Evolutionary conservation across 2,797 vertebrate genomes (phyloP).

Genomic region (Coluber constrictor): DNA sequence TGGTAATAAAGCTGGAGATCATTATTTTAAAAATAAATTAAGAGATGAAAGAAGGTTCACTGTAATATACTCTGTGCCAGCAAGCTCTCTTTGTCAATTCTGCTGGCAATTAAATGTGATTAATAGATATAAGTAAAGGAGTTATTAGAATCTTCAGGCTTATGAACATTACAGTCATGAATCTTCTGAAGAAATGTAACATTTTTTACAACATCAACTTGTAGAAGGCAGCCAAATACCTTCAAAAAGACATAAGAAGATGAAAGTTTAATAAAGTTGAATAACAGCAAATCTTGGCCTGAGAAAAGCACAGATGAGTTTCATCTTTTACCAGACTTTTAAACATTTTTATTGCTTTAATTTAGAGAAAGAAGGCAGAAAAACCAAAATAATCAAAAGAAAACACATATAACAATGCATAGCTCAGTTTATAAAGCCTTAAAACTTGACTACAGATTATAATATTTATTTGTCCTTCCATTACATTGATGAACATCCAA

Average conservation of each 20-base stretch:
- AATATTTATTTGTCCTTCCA: neutral
- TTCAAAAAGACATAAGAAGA: conserved; percentile 48
- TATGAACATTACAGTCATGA: conserved; percentile 46
- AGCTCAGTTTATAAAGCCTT: neutral
- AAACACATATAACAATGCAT: neutral
- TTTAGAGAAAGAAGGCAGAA: neutral
- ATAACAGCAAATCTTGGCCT: conserved; percentile 60
- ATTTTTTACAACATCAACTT: conserved; percentile 43
- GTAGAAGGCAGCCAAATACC: conserved; percentile 55
- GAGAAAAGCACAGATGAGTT: conserved; percentile 62
- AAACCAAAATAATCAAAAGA: neutral
- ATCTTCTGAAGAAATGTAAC: conserved; percentile 42
- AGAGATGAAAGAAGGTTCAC: neutral
- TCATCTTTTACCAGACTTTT: conserved; percentile 43
- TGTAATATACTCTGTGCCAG: conserved; percentile 20
- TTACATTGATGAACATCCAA: neutral
- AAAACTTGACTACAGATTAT: neutral
- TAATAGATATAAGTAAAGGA: conserved; percentile 42
- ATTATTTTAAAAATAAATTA: neutral
- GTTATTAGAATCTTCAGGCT: conserved; percentile 50
- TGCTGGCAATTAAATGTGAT: conserved; percentile 57
- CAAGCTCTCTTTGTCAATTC: conserved; percentile 17
- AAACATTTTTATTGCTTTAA: neutral
- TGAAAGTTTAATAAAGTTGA: conserved; percentile 51
- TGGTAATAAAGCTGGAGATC: neutral